Evolutionary conservation across 1,140 invertebrate species (phyloP).

Genomic region (Drosophila burlai): DNA sequence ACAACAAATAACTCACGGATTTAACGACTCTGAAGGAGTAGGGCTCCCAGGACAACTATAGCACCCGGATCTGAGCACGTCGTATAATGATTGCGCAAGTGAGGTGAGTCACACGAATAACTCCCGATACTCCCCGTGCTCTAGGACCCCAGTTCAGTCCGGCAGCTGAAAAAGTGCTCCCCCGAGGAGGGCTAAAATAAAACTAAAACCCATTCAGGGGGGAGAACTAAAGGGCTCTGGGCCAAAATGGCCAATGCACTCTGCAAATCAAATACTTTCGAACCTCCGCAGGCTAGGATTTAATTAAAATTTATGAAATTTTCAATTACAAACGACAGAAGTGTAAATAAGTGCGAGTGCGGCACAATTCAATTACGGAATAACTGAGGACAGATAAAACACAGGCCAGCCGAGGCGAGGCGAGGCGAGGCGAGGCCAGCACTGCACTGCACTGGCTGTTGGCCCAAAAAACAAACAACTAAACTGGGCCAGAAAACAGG

Average conservation of each 20-base stretch:
- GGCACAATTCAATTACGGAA: constrained; percentile 72
- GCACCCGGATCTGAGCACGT: constrained; percentile 62
- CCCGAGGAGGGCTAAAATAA: constrained; percentile 13
- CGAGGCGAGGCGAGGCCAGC: no score
- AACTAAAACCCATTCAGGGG: constrained; percentile 20
- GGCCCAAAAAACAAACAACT: constrained; percentile 40
- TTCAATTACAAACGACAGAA: constrained; percentile 57
- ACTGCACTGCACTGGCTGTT: constrained; percentile 3
- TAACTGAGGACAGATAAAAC: constrained; percentile 35
- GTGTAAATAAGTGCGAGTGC: constrained; percentile 58
- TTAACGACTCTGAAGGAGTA: constrained; percentile 55
- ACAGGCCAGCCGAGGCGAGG: neutral
- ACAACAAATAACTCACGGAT: constrained; percentile 42
- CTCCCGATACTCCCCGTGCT: neutral
- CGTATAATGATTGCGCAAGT: constrained; percentile 71
- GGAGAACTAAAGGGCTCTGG: neutral
- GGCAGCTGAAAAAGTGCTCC: constrained; percentile 19
- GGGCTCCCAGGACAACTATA: constrained; percentile 19
- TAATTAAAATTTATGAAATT: constrained; percentile 74
- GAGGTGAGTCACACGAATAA: constrained; percentile 60
- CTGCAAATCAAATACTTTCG: constrained; percentile 34
- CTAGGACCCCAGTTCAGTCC: neutral
- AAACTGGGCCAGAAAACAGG: constrained; percentile 55
- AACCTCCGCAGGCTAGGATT: constrained; percentile 47
- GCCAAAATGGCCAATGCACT: constrained; percentile 20